A percentile compares a stretch with the other conserved stretches of the same genome.
phyloP scores from a whole-genome alignment of 92 coral and sea anemone species.

The Bergia sp. region DNA sequence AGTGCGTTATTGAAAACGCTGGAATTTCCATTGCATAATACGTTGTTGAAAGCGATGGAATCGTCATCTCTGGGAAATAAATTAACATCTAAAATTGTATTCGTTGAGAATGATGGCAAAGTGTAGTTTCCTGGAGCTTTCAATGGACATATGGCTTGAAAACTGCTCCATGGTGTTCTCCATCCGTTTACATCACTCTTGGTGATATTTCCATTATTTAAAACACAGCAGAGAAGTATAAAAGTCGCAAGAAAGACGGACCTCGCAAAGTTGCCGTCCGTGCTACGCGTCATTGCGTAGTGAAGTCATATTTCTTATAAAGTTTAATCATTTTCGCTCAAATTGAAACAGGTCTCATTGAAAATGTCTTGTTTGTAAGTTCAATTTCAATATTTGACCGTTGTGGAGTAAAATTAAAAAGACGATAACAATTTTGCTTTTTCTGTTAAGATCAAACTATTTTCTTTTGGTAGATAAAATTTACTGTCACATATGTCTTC shows the following conservation, averaged over 20 bases:
- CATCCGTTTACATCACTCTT: neutral
- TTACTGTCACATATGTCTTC: too few relatives aligned
- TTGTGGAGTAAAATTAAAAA: too few relatives aligned
- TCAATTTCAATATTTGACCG: too few relatives aligned
- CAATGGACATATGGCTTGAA: neutral
- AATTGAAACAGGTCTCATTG: too few relatives aligned
- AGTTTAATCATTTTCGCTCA: too few relatives aligned
- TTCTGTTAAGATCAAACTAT: too few relatives aligned
- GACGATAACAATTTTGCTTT: too few relatives aligned
- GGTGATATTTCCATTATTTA: neutral
- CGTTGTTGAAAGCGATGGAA: slow-evolving; percentile 6
- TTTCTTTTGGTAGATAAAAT: too few relatives aligned
- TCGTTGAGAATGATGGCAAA: neutral
- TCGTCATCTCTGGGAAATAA: slow-evolving; percentile 15
- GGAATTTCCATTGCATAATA: slow-evolving; percentile 1
- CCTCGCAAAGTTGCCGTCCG: slow-evolving; percentile 10
- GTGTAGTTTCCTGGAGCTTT: slow-evolving; percentile 11
- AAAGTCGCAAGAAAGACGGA: neutral
- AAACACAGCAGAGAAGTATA: neutral
- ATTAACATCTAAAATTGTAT: slow-evolving; percentile 8
- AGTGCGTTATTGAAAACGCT: slow-evolving; percentile 11
- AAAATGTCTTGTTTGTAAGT: too few relatives aligned
- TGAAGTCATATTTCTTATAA: too few relatives aligned
- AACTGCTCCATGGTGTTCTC: slow-evolving; percentile 17
- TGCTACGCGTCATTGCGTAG: neutral